Evolutionary conservation across 2,797 vertebrate genomes (phyloP).

Genomic region (Rhynchotus rufescens): DNA sequence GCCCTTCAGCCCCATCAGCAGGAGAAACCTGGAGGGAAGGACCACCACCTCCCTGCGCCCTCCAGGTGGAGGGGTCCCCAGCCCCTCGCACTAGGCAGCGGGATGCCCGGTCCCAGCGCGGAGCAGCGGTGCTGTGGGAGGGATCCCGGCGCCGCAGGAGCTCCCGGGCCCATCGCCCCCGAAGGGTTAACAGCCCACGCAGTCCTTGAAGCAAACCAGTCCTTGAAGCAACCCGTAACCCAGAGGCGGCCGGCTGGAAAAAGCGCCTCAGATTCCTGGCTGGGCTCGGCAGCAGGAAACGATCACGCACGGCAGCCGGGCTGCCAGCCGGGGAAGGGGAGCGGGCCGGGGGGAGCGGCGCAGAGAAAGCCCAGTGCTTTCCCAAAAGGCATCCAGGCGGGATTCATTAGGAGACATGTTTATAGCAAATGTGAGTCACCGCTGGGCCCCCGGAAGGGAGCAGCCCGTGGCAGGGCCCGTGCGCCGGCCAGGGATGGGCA

Average conservation of each 20-base stretch:
- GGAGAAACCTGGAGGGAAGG: not conserved
- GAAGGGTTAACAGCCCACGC: not conserved
- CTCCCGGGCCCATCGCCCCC: not conserved
- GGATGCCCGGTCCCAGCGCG: not conserved
- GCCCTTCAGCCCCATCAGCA: fast-evolving
- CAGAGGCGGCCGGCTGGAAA: not conserved
- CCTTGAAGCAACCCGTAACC: not conserved
- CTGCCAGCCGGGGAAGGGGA: slow-evolving; percentile 32
- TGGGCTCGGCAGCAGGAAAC: slow-evolving; percentile 22
- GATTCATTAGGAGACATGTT: slow-evolving; percentile 42
- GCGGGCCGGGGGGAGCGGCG: fast-evolving
- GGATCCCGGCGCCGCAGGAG: not conserved
- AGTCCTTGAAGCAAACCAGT: not conserved
- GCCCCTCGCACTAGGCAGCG: too few species aligned
- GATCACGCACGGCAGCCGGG: not conserved
- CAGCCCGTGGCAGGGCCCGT: fast-evolving
- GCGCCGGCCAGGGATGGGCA: not conserved
- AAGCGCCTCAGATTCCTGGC: slow-evolving; percentile 52
- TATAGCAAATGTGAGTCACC: not conserved
- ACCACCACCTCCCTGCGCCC: too few species aligned
- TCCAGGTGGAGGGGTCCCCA: not conserved
- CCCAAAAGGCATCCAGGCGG: not conserved
- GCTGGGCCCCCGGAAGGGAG: not conserved
- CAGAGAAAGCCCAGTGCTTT: slow-evolving; percentile 18
- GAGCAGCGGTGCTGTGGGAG: not conserved